Conservation (phyloP, 1,140 invertebrate genomes). For the Pseudomyrmex dendroicus region DNA sequence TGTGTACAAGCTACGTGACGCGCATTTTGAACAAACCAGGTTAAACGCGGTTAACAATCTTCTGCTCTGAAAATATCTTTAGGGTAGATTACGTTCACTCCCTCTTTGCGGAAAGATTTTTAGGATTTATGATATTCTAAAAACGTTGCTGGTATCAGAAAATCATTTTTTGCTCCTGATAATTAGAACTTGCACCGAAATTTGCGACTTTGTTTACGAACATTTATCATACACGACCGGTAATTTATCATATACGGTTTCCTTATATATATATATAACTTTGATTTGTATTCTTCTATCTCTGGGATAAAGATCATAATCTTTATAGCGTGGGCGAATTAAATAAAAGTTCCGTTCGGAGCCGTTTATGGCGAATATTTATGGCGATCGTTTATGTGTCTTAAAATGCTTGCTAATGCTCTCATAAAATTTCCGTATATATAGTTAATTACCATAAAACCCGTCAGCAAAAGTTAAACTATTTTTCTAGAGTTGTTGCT, state of each 20-base stretch:
- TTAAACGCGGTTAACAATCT: slow-evolving; percentile 13
- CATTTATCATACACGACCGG: neutral
- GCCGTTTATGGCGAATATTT: slow-evolving; percentile 25
- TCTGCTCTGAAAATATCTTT: neutral
- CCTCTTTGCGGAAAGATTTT: neutral
- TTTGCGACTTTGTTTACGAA: slow-evolving; percentile 3
- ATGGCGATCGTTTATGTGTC: slow-evolving; percentile 25
- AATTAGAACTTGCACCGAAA: neutral
- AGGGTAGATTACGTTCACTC: neutral
- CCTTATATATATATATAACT: too few relatives aligned
- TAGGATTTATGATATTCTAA: slow-evolving; percentile 4
- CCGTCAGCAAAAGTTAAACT: slow-evolving; percentile 21
- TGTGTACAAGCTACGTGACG: neutral
- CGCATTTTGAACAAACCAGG: neutral
- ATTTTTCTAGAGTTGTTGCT: slow-evolving; percentile 27
- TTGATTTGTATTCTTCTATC: slow-evolving; percentile 14
- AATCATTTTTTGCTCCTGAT: neutral
- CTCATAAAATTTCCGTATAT: slow-evolving; percentile 26
- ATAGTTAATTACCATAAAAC: slow-evolving; percentile 32
- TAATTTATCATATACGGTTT: neutral
- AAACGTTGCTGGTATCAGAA: neutral
- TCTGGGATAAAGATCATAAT: slow-evolving; percentile 39
- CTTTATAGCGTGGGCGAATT: slow-evolving; percentile 43
- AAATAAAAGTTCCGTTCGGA: slow-evolving; percentile 23
- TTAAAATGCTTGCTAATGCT: slow-evolving; percentile 51